Percentiles rank a stretch among this genome's conserved stretches.
phyloP scores from a whole-genome alignment of 2,797 vertebrate species.

The Hirundo rustica region DNA sequence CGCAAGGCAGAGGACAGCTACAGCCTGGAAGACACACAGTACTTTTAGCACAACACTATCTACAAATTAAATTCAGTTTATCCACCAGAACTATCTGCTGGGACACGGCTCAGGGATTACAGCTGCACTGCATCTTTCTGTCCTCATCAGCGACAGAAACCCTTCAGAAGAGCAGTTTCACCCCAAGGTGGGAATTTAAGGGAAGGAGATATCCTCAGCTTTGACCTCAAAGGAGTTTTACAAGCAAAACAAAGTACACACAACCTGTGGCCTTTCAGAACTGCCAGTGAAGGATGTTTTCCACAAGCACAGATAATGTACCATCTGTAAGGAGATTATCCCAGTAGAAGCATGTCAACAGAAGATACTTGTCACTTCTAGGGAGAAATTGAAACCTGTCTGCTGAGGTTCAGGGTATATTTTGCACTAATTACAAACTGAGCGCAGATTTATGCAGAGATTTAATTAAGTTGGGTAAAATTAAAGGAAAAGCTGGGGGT shows the following conservation, averaged over 20 bases:
- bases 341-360: background rate
- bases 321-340: background rate
- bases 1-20: background rate
- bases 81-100: background rate
- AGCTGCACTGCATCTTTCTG: background rate
- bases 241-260: background rate
- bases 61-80: background rate
- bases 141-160: background rate
- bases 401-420: background rate
- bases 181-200: background rate
- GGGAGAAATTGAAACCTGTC: background rate
- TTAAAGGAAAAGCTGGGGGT: background rate
- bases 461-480: background rate
- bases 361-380: background rate
- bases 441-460: background rate
- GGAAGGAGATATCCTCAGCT: background rate
- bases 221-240: background rate
- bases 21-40: background rate
- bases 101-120: background rate
- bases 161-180: background rate
- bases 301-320: background rate
- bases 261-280: background rate
- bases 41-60: rapidly evolving
- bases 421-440: background rate
- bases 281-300: background rate